phyloP scores from a whole-genome alignment of 2,113 vertebrate genomes.

The Pollimyrus isidori region DNA sequence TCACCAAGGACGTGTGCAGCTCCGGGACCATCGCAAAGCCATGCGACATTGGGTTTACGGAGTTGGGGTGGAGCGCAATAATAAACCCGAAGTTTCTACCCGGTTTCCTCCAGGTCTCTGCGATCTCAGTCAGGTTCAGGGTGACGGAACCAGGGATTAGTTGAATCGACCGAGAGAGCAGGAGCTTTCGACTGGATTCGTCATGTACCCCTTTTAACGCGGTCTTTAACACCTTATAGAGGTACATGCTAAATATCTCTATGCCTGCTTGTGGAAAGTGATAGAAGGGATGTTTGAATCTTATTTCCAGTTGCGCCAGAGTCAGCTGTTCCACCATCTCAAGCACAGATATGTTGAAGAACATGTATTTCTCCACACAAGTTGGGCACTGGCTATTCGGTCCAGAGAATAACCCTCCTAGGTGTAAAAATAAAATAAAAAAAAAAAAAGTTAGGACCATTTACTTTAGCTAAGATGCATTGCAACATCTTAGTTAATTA shows the following conservation, averaged over 20 bases:
- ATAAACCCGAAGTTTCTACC: conserved; percentile 56
- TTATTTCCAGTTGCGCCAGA: conserved; percentile 72
- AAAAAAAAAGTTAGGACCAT: no score
- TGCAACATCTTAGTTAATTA: no score
- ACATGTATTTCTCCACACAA: conserved; percentile 68
- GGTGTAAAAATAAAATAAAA: no score
- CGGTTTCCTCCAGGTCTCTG: conserved; percentile 43
- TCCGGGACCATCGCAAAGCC: conserved; percentile 35
- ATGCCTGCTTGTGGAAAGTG: not conserved
- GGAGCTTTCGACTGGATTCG: conserved; percentile 37
- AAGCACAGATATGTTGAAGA: conserved; percentile 79
- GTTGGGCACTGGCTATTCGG: conserved; percentile 36
- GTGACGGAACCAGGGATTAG: conserved; percentile 51
- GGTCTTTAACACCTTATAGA: conserved; percentile 48
- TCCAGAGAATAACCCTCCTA: conserved; percentile 33
- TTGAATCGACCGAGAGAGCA: conserved; percentile 61
- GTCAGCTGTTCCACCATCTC: conserved; percentile 69
- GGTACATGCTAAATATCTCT: conserved; percentile 54
- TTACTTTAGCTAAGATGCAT: no score
- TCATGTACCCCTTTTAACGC: conserved; percentile 43
- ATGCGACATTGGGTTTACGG: not conserved
- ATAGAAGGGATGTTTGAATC: conserved; percentile 56
- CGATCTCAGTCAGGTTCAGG: conserved; percentile 64
- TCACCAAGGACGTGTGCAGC: conserved; percentile 60
- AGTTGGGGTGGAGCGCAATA: conserved; percentile 54